These are phyloP conservation scores for Aphrophora alni DNA, from an alignment of 2,888 invertebrate genomes.

Conservation along the genomic window DNA sequence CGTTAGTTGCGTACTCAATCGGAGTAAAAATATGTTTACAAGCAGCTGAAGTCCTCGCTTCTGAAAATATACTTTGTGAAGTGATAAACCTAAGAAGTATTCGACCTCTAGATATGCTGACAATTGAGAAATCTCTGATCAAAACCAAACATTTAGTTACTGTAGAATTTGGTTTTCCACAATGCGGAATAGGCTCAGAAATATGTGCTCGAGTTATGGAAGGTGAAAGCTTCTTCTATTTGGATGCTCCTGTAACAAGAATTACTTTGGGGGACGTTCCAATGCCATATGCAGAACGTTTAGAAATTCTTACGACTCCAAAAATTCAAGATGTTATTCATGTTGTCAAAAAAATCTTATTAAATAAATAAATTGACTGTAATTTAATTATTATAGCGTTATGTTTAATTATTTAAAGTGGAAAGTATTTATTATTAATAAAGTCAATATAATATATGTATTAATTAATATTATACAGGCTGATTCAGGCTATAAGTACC, in stretches of 20 bases:
- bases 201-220: constrained; percentile 93
- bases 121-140: constrained; percentile 80
- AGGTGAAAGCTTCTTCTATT: constrained; percentile 88
- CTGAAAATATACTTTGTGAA: constrained; percentile 87
- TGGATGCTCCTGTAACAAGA: constrained; percentile 93
- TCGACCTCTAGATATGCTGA: constrained; percentile 83
- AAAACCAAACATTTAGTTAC: constrained; percentile 95
- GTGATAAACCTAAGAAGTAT: constrained; percentile 92
- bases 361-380: not conserved
- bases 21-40: constrained; percentile 83
- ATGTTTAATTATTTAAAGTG: too few species aligned
- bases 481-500: too few species aligned
- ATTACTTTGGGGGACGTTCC: constrained; percentile 94
- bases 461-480: too few species aligned
- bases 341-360: constrained; percentile 62
- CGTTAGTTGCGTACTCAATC: constrained; percentile 88
- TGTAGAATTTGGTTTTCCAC: constrained; percentile 97
- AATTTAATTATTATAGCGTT: not conserved
- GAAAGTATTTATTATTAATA: too few species aligned
- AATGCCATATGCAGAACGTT: constrained; percentile 91
- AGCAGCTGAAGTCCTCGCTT: constrained; percentile 87
- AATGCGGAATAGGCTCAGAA: constrained; percentile 92
- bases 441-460: too few species aligned
- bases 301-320: constrained; percentile 83
- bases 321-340: constrained; percentile 77